phyloP scores from a whole-genome alignment of 2,113 vertebrate genomes.

The Odontophorus gujanensis region DNA sequence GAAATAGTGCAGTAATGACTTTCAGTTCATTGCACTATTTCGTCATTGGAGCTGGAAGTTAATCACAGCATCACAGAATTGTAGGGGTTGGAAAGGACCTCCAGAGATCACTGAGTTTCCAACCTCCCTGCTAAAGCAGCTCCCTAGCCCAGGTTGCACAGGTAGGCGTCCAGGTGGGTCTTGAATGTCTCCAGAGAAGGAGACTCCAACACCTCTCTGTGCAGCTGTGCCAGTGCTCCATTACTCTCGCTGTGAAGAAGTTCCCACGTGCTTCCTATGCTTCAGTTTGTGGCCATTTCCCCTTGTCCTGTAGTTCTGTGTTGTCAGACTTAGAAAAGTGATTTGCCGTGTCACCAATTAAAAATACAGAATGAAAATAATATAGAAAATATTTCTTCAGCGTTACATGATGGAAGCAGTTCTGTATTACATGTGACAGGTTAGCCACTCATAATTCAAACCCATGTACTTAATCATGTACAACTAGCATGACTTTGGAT shows the following conservation, averaged over 20 bases:
- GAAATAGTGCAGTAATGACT: neutral
- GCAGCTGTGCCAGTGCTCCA: no score
- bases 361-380: neutral
- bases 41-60: neutral
- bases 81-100: no score
- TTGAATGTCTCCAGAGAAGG: no score
- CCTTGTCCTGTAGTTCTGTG: neutral
- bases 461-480: fast-evolving
- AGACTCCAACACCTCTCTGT: no score
- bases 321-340: neutral
- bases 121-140: no score
- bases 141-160: no score
- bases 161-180: no score
- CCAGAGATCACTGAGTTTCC: no score
- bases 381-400: neutral
- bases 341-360: neutral
- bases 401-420: neutral
- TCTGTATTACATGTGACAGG: neutral
- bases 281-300: no score
- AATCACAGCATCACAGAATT: no score
- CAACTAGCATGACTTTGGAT: neutral
- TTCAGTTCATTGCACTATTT: neutral
- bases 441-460: neutral
- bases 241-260: no score
- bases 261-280: no score